Evolutionary conservation across 2,113 vertebrate genomes (phyloP).

Genomic region (Eptesicus fuscus): DNA sequence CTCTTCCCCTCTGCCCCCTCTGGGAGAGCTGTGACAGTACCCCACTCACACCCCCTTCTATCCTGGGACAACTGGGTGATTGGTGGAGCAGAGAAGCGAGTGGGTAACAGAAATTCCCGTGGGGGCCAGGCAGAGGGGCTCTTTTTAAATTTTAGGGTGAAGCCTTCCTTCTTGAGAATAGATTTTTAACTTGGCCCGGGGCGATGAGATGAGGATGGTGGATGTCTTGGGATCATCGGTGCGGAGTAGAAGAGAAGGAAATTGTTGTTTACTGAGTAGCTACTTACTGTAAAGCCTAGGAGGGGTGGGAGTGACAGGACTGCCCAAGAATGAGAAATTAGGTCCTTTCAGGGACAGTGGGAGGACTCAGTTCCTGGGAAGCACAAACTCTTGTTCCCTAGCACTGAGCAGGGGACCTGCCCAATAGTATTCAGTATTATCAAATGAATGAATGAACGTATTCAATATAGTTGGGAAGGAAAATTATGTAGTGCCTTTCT

Average conservation of each 20-base stretch:
- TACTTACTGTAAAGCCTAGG: not conserved
- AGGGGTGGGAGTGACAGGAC: not conserved
- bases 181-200: not conserved
- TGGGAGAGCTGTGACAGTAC: not conserved
- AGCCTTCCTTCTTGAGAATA: slow-evolving; percentile 23
- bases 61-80: not conserved
- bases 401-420: not conserved
- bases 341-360: not conserved
- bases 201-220: not conserved
- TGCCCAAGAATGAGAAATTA: not conserved
- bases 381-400: not conserved
- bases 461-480: not conserved
- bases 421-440: not conserved
- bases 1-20: not conserved
- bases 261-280: not conserved
- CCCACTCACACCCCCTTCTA: not conserved
- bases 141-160: not conserved
- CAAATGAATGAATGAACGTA: not conserved
- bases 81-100: not conserved
- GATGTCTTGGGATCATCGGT: not conserved
- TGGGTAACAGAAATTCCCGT: not conserved
- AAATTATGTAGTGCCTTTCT: not conserved
- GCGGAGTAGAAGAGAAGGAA: not conserved
- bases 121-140: not conserved
- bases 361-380: not conserved